Base-by-base conservation (phyloP, 2,113 vertebrate genomes). In the Xiphophorus maculatus region DNA sequence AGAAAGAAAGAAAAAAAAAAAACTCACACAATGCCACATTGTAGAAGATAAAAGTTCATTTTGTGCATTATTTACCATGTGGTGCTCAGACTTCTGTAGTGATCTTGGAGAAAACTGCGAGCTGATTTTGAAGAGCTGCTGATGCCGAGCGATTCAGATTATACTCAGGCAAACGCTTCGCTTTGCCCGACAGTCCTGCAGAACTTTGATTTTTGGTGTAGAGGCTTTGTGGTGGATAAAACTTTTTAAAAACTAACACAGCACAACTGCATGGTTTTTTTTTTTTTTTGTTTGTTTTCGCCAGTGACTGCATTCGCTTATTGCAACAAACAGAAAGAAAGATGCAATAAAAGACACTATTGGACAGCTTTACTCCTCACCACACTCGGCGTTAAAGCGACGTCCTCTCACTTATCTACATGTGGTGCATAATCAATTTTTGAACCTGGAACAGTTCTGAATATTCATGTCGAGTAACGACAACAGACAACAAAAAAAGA, bases 71-170 rank as follows among this genome's bases (percentile, higher is more conserved):
- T 48, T 48, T 48, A 5, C 3, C 40, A 48, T 48, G 44, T 48
- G 44, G 44, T 42, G 70, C 42, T 60, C 22, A 70, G 73, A 72
- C 66, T 33, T 81, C 35, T 78, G 37, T 37, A 33, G 66, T 77
- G 42, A 37, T 78, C 77, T 69, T 64, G 60, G 82, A 62, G 82
- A 79, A 80, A 84, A 76, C n/a, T 70, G 28, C 60, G 78, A 77
- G 48, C 71, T 63, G 33, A 79, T 63, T 40, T 77, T 67, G 58
- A 69, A 79, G 69, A 69, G 76, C 51, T 70, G 71, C 73, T 82
- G 44, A 62, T 71, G 61, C 40, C 74, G 63, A 81, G 76, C 84
- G 84, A 85, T 90, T 91, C 84, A 91, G 90, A 90, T 90, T 88
- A 84, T 79, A 85, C 77, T 67, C 73, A 73, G 73, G 83, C 85